These are phyloP conservation scores for Cantharis rustica DNA, from an alignment of 2,888 invertebrate species.

Conservation along the genomic window DNA sequence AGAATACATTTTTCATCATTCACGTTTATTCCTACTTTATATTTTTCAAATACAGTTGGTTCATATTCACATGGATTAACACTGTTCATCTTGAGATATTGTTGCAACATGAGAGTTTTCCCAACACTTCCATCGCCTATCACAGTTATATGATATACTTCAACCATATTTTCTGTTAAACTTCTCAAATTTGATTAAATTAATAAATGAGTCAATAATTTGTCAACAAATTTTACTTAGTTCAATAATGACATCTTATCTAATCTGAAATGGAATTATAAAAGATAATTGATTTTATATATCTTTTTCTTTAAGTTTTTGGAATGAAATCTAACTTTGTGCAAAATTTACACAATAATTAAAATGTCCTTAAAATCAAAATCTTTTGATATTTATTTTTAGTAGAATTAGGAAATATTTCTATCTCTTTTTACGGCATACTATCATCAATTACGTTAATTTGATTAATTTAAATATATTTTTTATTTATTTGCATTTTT, in stretches of 20 bases:
- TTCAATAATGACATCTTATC: not conserved
- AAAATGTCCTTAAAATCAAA: no score
- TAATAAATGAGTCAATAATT: not conserved
- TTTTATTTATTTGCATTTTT: no score
- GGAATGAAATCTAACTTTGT: not conserved
- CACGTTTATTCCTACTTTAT: not conserved
- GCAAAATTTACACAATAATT: not conserved
- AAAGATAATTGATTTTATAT: not conserved
- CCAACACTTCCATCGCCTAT: not conserved
- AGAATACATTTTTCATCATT: not conserved
- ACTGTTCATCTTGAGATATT: not conserved
- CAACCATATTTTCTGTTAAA: not conserved
- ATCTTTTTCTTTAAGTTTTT: not conserved
- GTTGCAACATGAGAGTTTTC: not conserved
- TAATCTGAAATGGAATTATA: not conserved
- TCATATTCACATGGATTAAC: not conserved
- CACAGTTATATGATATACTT: not conserved
- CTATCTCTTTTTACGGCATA: no score
- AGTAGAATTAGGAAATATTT: no score
- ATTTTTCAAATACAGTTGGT: not conserved
- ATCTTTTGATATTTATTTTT: not conserved
- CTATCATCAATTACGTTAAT: no score
- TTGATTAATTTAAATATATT: no score
- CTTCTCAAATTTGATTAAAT: not conserved
- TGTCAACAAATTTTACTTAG: not conserved